Evolutionary conservation across 1,140 invertebrate genomes (phyloP).

Genomic region (Reticulitermes speratus): DNA sequence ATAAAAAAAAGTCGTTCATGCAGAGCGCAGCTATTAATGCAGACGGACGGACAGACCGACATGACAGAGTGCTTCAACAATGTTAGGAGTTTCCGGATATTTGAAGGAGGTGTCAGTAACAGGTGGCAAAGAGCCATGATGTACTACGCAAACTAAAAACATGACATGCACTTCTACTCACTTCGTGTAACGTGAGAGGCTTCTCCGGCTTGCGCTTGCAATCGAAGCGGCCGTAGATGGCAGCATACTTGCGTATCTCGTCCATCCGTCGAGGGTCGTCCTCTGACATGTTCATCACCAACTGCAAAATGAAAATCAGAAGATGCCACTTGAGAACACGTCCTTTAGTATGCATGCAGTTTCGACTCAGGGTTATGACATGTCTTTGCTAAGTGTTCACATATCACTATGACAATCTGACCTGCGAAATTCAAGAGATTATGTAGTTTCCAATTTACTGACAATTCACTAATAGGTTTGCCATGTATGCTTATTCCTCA

Average conservation of each 20-base stretch:
- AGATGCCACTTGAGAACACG: not conserved
- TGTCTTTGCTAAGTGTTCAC: not conserved
- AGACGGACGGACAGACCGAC: no score
- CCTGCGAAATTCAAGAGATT: no score
- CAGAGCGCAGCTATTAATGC: no score
- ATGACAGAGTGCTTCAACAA: no score
- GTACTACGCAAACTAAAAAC: not conserved
- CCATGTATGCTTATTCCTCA: no score
- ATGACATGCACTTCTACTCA: conserved; percentile 42
- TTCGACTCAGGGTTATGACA: not conserved
- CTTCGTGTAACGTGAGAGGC: conserved; percentile 93
- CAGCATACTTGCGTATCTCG: conserved; percentile 91
- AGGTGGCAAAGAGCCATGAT: not conserved
- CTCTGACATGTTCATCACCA: conserved; percentile 86
- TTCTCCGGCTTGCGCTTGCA: conserved; percentile 95
- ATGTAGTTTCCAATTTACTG: no score
- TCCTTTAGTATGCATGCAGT: not conserved
- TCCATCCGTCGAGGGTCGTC: conserved; percentile 87
- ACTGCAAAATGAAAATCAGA: conserved; percentile 47
- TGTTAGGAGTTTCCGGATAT: no score
- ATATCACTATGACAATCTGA: no score
- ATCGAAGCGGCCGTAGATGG: conserved; percentile 95
- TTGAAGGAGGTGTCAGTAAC: no score
- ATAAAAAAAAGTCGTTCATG: no score
- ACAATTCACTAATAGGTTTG: no score